A percentile compares a stretch with the other conserved stretches of the same genome.
These are phyloP conservation scores for Apamea sordens DNA, from an alignment of 2,888 invertebrate genomes.

Conservation along the genomic window DNA sequence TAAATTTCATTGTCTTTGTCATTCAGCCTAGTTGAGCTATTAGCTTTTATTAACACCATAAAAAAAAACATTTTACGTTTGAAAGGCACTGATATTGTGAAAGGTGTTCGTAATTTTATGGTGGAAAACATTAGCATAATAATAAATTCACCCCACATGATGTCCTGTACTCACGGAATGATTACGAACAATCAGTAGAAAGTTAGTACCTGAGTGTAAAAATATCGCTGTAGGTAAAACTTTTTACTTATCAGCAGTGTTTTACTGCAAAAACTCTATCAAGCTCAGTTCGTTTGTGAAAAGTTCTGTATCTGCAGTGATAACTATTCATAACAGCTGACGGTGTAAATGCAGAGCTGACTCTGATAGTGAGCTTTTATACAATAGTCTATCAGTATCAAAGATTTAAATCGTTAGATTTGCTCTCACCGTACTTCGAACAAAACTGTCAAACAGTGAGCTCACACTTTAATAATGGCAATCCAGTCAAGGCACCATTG, in stretches of 20 bases:
- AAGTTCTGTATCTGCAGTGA: constrained; percentile 14
- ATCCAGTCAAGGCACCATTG: too few relatives aligned
- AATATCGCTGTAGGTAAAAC: constrained; percentile 10
- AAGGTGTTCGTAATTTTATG: constrained; percentile 43
- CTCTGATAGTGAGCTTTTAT: not conserved
- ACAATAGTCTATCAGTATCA: not conserved
- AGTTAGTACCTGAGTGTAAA: constrained; percentile 4
- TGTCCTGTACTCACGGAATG: constrained; percentile 48
- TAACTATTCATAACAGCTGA: constrained; percentile 1
- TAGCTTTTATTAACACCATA: not conserved
- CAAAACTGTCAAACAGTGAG: too few relatives aligned
- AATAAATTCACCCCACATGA: constrained; percentile 40
- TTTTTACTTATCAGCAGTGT: constrained; percentile 17
- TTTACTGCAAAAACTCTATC: constrained; percentile 9
- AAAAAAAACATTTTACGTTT: not conserved
- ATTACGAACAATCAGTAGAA: not conserved
- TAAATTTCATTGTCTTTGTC: too few relatives aligned
- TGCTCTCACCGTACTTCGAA: too few relatives aligned
- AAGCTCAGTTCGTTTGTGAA: constrained; percentile 4
- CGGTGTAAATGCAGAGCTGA: not conserved
- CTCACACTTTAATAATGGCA: too few relatives aligned
- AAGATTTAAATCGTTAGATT: too few relatives aligned
- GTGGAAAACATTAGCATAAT: constrained; percentile 47
- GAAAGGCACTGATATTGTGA: constrained; percentile 16
- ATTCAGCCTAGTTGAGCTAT: not conserved